Evolutionary conservation across 2,888 invertebrate species (phyloP), one percentile per base, ranked within the genome.

Genomic region (Phaonia tiefii): DNA sequence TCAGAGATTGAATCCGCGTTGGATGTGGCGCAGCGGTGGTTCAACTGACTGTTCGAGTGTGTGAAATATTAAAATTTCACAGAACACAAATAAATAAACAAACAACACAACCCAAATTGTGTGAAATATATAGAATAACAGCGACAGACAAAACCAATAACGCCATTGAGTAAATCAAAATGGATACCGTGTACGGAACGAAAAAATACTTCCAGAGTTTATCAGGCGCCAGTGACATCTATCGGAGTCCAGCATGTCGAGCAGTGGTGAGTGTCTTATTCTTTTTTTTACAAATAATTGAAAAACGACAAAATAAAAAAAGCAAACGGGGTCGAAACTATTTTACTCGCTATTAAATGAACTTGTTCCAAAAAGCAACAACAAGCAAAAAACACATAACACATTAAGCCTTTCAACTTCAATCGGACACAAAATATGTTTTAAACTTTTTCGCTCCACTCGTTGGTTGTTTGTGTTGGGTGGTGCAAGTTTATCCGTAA

Each of bases 181-280:
- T 91, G 91, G 91, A 91, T 84, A 90, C 91, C 25, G 90, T 91
- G 75, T 91, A 91, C 83, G 91, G 90, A 20, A 91, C 91, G 76
- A 91, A 91, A 85, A 91, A 91, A 81, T 91, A 91, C 82, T 91
- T 91, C 79, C 91, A 91, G 82, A 91, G 90, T 79, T 86, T 91
- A 84, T 90, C 90, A 67, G 90, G 87, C 66, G 89, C 88, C 66
- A 90, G 90, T 82, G 91, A 91, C 85, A 90, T 90, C 77, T 90
- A 91, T 85, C 88, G 91, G 20, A 86, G 88, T 63, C 89, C 88
- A 83, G 87, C 89, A 79, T 89, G 89, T 83, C 88, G 91, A 78
- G 87, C 88, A 81, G 87, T 90, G 90, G 91, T 91, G 84, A 90
- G 91, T 89, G n/a, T n/a, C n/a, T n/a, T n/a, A n/a, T n/a, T n/a